Base-by-base conservation (phyloP, 2,797 vertebrate genomes). In the Rhabdophis nuchalis region DNA sequence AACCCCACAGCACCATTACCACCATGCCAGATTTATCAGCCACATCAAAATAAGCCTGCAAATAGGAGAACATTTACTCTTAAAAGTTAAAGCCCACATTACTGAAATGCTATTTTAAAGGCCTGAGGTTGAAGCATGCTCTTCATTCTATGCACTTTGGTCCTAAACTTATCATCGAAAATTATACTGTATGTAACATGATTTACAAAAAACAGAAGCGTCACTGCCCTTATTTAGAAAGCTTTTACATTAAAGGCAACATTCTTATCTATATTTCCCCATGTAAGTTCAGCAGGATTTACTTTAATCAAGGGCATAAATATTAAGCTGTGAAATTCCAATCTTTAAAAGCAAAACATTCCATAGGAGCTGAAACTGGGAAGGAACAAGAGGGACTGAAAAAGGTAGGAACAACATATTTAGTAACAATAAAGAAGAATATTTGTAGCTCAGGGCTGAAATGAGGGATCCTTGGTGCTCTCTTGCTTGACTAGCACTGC, bases 1-100 rank as follows among this genome's bases (percentile, higher is more conserved):
- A 97, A 12, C 99, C 99, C 99, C 99, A 99, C 91, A 99, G 97
- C 94, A 99, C 98, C 86, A 99, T 97, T 1, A 98, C 98, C 97
- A 98, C 98, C 60, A 97, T 98, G 88, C 98, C 99, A 52, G 98
- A 99, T 96, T 97, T 97, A 97, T 99, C 99, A 86, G 98, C 99
- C 89, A 99, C 98, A 97, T 99, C 98, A 96, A 99, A 98, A 95
- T 98, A 99, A 3, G 98, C 98, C 99, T 99, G 95, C 90, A 94
- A 90, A 95, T 89, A 87, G 86, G 87, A 94, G 95, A 90, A 93
- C 4, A 82, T 25, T 2, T 32, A 54, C 6, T 90, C 32, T 92
- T 11, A 56, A 90, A 13, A 56, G 58, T 14, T 16, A 52, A 58
- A n/a, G 20, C 5, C 68, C 50, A 13, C 32, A 16, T 64, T 72